phyloP scores from a whole-genome alignment of 2,113 vertebrate genomes.

The Calidris pygmaea region DNA sequence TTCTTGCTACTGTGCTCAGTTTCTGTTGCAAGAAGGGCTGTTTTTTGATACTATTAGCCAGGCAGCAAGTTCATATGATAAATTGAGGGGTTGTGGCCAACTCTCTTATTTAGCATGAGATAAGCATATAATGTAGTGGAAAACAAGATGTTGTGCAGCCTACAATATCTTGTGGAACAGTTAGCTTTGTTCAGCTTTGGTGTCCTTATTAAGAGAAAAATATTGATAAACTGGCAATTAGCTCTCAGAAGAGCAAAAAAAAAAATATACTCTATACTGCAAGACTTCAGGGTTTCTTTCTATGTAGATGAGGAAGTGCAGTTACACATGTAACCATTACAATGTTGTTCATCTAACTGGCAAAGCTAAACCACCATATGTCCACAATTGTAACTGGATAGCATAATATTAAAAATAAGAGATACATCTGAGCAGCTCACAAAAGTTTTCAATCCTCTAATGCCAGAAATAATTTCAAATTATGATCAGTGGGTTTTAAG shows the following conservation, averaged over 20 bases:
- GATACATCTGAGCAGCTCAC: neutral
- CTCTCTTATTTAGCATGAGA: neutral
- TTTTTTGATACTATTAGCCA: fast-evolving
- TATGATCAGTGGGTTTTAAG: neutral
- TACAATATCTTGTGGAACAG: neutral
- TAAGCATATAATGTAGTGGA: fast-evolving
- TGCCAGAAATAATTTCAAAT: neutral
- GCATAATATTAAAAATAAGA: neutral
- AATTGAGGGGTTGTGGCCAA: neutral
- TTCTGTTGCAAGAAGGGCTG: neutral
- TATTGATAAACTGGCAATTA: neutral
- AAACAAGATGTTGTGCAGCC: neutral
- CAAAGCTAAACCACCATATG: neutral
- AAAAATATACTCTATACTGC: neutral
- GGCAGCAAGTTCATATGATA: neutral
- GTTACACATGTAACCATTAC: neutral
- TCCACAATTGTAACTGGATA: neutral
- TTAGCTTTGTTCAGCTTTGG: neutral
- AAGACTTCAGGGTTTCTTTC: neutral
- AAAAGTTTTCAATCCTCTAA: neutral
- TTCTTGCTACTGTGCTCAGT: neutral
- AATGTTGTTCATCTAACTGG: neutral
- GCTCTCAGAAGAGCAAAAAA: neutral
- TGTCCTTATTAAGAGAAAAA: neutral
- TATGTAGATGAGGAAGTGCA: neutral